Base-by-base conservation (phyloP, 2,113 vertebrate species). In the Bungarus multicinctus region DNA sequence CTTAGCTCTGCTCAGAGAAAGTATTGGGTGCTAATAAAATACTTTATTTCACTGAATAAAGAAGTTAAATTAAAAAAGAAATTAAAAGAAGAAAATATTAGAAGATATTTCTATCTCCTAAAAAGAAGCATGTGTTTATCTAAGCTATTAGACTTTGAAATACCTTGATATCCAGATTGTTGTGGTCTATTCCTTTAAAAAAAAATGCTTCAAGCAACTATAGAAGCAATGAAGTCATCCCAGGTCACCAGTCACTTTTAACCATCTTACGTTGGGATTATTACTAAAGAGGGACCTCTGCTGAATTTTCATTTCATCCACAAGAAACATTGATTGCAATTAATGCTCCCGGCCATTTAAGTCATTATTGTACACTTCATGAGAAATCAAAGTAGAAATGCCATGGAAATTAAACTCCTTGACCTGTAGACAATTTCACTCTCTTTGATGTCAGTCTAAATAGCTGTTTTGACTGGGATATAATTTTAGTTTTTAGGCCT, bases 331-430 rank as follows among this genome's bases (percentile, higher is more conserved):
- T 90, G 93, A 92, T 93, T 94, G 89, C 96, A 85, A 57, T 91
- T 81, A 91, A 96, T 96, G 97, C 96, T 96, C 95, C 93, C 91
- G 96, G 96, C 96, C 96, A 97, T 97, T 85, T 96, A 96, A 96
- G 96, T 95, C 96, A 96, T 97, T 94, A 74, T 93, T 89, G 91
- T 18, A 0, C 90, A 93, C 90, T 93, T 90, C 94, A 90, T 93
- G 95, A 96, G 96, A 97, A 95, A 96, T 96, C 95, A 94, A 96
- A 97, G 94, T 39, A 93, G 64, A 20, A 97, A 94, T 91, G 94
- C 96, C 90, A 96, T 93, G 96, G 97, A 96, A 97, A 97, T 97
- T 97, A 96, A 97, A 97, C 96, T 96, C 89, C 95, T 94, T 97
- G 96, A 97, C 96, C 97, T 95, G 95, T 94, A 95, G 14, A 0